Evolutionary conservation across 2,113 vertebrate genomes (phyloP), one percentile per base, ranked within the genome.

Genomic region (Falco punctatus): DNA sequence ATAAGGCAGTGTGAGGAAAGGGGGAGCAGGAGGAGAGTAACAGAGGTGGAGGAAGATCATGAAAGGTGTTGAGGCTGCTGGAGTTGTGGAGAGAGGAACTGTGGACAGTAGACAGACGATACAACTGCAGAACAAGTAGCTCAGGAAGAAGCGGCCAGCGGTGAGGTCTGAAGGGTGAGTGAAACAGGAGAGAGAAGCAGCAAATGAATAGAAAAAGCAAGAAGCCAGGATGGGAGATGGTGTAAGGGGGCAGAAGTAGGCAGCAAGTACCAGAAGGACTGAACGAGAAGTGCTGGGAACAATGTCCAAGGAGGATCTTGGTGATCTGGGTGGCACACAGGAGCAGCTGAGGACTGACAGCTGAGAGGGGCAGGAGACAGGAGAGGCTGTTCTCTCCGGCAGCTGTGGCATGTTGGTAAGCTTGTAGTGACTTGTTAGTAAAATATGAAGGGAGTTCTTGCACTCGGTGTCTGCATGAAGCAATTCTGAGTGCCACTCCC

Each of bases 401-500:
- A 74, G 80, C 83, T 84, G 71, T 58, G 69, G 80, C 38, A 22
- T 2, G 72, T 74, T 12, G 0, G 57, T 38, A 66, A 73, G 61
- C 88, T 55, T 95, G 96, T 86, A 85, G 77, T 32, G 92, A 92
- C 94, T 97, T 93, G 95, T 84, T 54, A 40, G 75, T 73, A 44
- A 90, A 89, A 40, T n/a, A 86, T 24, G 90, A 96, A 92, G 48
- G 85, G 82, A 93, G 51, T 28, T 92, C 38, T 81, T 86, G 40
- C 16, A 11, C 40, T 74, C 75, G 4, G 59, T 33, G 59, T 20
- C 87, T 94, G 87, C 20, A 5, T 77, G 88, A 55, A 92, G 86
- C 85, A 83, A 75, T 81, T 46, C 73, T 4, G 24, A 57, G 59
- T n/a, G 92, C 96, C 86, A 38, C 92, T 95, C 91, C 96, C 88